phyloP scores from a whole-genome alignment of 1,140 invertebrate species.

The Panagrolaimus sp. region DNA sequence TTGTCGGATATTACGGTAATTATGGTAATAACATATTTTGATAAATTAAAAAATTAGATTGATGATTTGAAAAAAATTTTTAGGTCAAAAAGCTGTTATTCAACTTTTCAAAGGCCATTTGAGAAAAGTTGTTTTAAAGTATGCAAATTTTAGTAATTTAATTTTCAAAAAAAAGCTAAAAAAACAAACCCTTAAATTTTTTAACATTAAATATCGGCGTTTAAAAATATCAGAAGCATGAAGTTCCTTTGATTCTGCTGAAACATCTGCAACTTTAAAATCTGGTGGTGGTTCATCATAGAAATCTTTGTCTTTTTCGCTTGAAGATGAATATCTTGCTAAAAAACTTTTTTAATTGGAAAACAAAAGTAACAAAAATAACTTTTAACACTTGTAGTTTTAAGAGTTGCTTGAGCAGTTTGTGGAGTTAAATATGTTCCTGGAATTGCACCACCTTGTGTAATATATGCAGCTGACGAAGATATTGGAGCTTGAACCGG shows the following conservation, averaged over 20 bases:
- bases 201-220: background rate
- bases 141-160: no score
- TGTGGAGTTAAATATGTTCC: background rate
- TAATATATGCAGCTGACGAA: no score
- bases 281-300: constrained; percentile 4
- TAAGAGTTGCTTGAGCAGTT: background rate
- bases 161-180: no score
- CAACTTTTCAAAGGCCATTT: no score
- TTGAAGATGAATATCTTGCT: background rate
- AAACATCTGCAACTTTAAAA: constrained; percentile 5
- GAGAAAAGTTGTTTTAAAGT: no score
- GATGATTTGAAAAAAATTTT: no score
- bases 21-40: no score
- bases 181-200: constrained; percentile 6
- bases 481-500: background rate
- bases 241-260: background rate
- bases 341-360: background rate
- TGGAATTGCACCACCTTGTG: background rate
- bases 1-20: no score
- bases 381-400: background rate
- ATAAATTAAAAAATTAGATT: no score
- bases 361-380: background rate
- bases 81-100: no score
- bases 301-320: constrained; percentile 1
- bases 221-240: background rate